Evolutionary conservation across 2,113 vertebrate genomes (phyloP).

Genomic region (Tachysurus vachellii): DNA sequence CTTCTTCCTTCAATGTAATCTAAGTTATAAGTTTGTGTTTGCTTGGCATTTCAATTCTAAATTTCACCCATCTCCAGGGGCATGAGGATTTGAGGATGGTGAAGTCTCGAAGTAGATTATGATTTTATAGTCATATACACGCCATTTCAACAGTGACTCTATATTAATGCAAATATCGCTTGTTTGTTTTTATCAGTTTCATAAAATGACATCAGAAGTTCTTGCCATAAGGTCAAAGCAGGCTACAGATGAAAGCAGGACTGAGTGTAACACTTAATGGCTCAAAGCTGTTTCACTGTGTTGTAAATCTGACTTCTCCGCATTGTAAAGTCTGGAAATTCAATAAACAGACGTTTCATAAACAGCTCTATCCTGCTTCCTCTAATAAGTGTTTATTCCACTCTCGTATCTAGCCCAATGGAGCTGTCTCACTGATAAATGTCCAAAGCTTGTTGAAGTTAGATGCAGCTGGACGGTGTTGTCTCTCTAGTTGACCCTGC

Average conservation of each 20-base stretch:
- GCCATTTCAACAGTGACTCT: neutral
- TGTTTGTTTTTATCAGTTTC: conserved; percentile 20
- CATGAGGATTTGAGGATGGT: conserved; percentile 45
- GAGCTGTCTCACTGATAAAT: neutral
- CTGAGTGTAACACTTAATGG: neutral
- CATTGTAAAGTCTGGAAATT: conserved; percentile 6
- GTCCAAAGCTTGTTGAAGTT: neutral
- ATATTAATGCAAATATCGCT: conserved; percentile 23
- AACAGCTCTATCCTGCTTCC: neutral
- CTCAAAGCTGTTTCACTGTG: conserved; percentile 12
- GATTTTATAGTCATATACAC: conserved; percentile 17
- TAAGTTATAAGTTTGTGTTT: conserved; percentile 49
- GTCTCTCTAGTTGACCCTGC: conserved; percentile 36
- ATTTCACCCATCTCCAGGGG: conserved; percentile 52
- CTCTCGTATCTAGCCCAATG: neutral
- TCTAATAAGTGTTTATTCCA: neutral
- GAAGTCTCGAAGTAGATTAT: conserved; percentile 14
- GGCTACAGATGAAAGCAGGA: neutral
- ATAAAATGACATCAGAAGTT: conserved; percentile 4
- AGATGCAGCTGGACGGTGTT: neutral
- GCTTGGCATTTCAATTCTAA: conserved; percentile 56
- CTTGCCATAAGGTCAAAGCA: neutral
- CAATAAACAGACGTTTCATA: conserved; percentile 25
- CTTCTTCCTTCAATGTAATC: conserved; percentile 46
- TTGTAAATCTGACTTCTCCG: neutral